phyloP scores from a whole-genome alignment of 2,113 vertebrate genomes.

The Leptobrachium leishanense region DNA sequence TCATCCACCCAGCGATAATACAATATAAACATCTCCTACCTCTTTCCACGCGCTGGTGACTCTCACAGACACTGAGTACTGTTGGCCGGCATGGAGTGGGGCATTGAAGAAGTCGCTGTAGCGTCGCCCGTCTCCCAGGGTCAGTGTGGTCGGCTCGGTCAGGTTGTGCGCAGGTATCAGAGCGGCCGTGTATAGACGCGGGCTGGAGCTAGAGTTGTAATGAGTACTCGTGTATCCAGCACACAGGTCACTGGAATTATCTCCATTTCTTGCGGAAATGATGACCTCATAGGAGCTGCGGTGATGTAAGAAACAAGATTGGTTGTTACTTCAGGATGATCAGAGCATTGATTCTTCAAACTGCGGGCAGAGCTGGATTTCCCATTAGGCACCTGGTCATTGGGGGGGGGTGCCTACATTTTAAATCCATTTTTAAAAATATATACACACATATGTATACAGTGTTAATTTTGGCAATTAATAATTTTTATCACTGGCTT shows the following conservation, averaged over 20 bases:
- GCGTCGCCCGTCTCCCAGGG: neutral
- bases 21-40: neutral
- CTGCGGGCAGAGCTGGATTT: no score
- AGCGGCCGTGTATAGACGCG: neutral
- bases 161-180: conserved; percentile 18
- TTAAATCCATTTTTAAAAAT: no score
- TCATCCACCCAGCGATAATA: no score
- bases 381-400: no score
- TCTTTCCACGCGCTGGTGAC: conserved; percentile 35
- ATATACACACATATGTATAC: no score
- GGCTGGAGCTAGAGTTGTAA: neutral
- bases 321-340: no score
- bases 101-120: conserved; percentile 1
- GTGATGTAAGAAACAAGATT: no score
- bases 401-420: no score
- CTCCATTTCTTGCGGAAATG: neutral
- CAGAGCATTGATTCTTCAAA: no score
- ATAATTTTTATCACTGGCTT: no score
- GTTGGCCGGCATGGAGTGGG: neutral
- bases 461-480: no score
- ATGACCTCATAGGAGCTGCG: neutral
- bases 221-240: neutral
- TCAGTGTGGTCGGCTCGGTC: neutral
- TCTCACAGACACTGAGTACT: conserved; percentile 1
- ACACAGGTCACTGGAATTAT: neutral